phyloP scores from a whole-genome alignment of 2,888 invertebrate species.

The Ernsta delagoae region DNA sequence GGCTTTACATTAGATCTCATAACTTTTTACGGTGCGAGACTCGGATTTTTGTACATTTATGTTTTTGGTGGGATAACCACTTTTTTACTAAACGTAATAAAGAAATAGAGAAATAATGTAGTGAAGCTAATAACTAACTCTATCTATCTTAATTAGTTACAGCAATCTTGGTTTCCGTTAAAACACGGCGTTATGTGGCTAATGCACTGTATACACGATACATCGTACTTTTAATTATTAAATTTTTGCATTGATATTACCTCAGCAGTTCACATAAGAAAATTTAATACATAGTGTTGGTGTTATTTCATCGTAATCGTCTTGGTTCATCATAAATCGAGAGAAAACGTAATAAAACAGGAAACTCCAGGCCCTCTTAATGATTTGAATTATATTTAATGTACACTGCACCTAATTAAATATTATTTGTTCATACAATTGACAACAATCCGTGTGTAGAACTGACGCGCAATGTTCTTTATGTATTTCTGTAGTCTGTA shows the following conservation, averaged over 20 bases:
- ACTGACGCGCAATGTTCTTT: neutral
- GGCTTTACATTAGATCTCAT: no score
- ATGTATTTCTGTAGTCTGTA: neutral
- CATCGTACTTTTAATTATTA: neutral
- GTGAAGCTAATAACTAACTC: slow-evolving; percentile 15
- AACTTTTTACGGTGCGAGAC: no score
- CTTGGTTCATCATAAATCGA: no score
- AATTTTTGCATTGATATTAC: neutral
- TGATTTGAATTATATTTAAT: no score
- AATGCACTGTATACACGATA: neutral
- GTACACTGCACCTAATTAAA: neutral
- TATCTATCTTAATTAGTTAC: slow-evolving; percentile 27
- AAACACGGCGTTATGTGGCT: neutral
- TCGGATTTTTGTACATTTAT: no score
- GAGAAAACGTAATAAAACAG: no score
- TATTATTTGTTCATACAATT: no score
- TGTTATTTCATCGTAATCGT: no score
- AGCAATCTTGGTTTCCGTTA: slow-evolving; percentile 15
- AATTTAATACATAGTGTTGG: no score
- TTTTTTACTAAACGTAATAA: no score
- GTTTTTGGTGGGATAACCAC: no score
- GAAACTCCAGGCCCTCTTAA: no score
- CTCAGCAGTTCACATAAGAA: neutral
- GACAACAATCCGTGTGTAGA: slow-evolving; percentile 8
- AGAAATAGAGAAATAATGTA: neutral